phyloP scores from a whole-genome alignment of 2,888 invertebrate genomes.

The Halictus quadricinctus region DNA sequence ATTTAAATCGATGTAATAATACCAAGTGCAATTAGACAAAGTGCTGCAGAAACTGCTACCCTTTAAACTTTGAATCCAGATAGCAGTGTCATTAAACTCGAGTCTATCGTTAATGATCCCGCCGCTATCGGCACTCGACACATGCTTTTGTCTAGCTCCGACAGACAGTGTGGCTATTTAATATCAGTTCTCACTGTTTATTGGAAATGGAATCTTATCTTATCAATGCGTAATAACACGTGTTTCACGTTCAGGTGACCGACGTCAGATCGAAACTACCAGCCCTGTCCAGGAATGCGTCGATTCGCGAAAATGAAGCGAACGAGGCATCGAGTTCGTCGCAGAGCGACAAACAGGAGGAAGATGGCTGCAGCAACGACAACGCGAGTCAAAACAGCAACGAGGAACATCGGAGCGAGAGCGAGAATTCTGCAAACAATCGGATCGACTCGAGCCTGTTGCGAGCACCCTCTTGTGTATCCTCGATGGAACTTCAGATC shows the following conservation, averaged over 20 bases:
- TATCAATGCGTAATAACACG: constrained; percentile 17
- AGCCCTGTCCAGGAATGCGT: constrained; percentile 30
- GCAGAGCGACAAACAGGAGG: constrained; percentile 59
- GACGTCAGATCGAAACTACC: constrained; percentile 40
- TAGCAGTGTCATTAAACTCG: background rate
- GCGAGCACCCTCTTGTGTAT: constrained; percentile 44
- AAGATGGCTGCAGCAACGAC: constrained; percentile 54
- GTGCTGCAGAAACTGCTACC: background rate
- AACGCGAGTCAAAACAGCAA: constrained; percentile 52
- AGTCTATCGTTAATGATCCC: background rate
- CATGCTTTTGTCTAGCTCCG: background rate
- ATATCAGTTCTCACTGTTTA: background rate
- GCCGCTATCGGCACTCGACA: background rate
- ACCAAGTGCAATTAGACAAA: no score
- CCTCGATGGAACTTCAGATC: constrained; percentile 66
- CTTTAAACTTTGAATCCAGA: background rate
- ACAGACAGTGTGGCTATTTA: background rate
- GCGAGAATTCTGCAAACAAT: constrained; percentile 31
- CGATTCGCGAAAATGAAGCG: constrained; percentile 46
- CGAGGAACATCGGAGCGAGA: constrained; percentile 47
- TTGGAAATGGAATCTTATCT: constrained; percentile 23
- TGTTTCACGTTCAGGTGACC: constrained; percentile 52
- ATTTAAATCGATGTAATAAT: no score
- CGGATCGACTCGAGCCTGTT: constrained; percentile 20
- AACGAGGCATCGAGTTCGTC: constrained; percentile 53